A percentile compares a stretch with the other conserved stretches of the same genome.
phyloP scores from a whole-genome alignment of 2,888 invertebrate species.

The Calameuta idolon region DNA sequence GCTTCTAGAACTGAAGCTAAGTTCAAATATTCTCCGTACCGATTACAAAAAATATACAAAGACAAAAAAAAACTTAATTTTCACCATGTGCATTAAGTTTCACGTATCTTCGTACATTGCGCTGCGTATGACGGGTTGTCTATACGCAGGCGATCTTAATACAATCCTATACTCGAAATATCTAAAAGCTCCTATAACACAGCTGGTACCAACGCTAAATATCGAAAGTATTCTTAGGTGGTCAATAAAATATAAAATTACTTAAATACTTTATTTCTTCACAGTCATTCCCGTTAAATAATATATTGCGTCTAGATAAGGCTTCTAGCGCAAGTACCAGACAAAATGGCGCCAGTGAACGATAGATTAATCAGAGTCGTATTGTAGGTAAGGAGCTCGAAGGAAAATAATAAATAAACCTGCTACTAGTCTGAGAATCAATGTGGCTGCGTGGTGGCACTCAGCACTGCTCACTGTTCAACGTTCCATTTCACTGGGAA shows the following conservation, averaged over 20 bases:
- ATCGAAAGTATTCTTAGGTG: background rate
- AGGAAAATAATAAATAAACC: conserved; percentile 5
- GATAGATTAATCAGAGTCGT: conserved; percentile 3
- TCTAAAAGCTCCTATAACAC: background rate
- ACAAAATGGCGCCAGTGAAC: background rate
- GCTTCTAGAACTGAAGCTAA: background rate
- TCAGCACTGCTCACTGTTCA: background rate
- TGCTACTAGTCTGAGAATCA: background rate
- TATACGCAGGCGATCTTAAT: background rate
- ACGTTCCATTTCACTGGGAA: background rate
- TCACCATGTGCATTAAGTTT: too few species aligned
- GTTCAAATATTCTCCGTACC: background rate
- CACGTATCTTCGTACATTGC: background rate
- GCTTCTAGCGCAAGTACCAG: background rate
- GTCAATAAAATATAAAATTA: background rate
- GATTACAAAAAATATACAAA: background rate
- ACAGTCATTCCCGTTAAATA: background rate
- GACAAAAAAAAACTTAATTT: too few species aligned
- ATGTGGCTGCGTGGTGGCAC: conserved; percentile 2
- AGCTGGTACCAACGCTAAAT: background rate
- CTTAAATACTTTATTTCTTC: background rate
- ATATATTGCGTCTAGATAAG: background rate
- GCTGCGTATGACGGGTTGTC: background rate
- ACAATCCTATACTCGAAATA: background rate
- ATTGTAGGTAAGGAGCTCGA: background rate